Conservation (phyloP, 2,113 vertebrate genomes). For the Neodontobutis hainanensis region DNA sequence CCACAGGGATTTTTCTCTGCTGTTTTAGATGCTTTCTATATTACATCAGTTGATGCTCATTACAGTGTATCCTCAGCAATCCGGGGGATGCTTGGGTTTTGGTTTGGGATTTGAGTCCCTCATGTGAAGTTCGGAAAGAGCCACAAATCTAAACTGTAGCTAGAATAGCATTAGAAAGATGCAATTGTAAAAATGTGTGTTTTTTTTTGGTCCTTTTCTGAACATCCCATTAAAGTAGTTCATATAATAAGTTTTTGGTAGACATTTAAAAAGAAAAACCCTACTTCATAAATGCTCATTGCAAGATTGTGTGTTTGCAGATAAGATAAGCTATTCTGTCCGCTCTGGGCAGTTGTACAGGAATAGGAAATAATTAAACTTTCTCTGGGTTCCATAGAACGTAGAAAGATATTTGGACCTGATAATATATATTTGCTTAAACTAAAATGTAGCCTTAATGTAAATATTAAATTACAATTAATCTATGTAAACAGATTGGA, state of each 20-base stretch:
- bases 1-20: conserved; percentile 56
- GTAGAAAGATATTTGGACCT: too few species aligned
- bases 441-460: too few species aligned
- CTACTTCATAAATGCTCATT: too few species aligned
- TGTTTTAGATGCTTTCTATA: conserved; percentile 60
- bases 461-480: neutral
- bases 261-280: too few species aligned
- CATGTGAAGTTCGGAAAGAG: neutral
- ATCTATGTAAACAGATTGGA: neutral
- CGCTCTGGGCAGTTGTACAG: neutral
- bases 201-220: neutral
- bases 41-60: conserved; percentile 52
- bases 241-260: neutral
- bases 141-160: neutral
- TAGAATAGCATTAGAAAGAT: neutral
- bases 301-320: too few species aligned
- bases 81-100: conserved; percentile 33
- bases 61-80: conserved; percentile 22
- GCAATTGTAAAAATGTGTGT: neutral
- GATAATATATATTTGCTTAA: too few species aligned
- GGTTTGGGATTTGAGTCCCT: conserved; percentile 22
- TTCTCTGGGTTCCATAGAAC: neutral
- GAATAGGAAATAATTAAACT: neutral
- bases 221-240: neutral
- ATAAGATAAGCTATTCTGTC: too few species aligned